Evolutionary conservation across 2,888 invertebrate species (phyloP).

Genomic region (Rotaria socialis): DNA sequence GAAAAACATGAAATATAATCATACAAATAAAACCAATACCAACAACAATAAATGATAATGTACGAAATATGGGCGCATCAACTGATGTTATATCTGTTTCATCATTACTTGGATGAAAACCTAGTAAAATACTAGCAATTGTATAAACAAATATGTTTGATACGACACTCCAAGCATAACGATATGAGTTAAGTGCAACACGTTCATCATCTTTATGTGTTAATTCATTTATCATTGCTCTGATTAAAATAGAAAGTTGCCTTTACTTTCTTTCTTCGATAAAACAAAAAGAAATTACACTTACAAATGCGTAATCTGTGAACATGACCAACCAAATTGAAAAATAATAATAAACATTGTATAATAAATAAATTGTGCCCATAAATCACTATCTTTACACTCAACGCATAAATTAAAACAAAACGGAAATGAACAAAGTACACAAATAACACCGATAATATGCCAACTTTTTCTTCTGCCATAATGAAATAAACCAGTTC

Average conservation of each 20-base stretch:
- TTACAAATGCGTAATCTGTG: constrained; percentile 78
- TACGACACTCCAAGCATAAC: constrained; percentile 81
- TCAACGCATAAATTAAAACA: constrained; percentile 45
- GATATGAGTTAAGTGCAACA: constrained; percentile 62
- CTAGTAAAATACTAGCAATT: constrained; percentile 70
- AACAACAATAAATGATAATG: constrained; percentile 64
- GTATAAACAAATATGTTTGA: constrained; percentile 79
- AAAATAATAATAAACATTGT: constrained; percentile 66
- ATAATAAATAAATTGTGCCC: constrained; percentile 63
- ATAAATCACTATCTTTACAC: constrained; percentile 64
- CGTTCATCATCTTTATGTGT: constrained; percentile 57
- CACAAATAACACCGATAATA: constrained; percentile 58
- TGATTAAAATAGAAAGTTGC: not conserved
- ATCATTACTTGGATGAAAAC: not conserved
- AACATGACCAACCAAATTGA: constrained; percentile 87
- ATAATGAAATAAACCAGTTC: constrained; percentile 55
- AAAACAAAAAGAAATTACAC: not conserved
- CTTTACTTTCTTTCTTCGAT: no score
- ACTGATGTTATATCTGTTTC: not conserved
- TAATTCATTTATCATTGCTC: constrained; percentile 70
- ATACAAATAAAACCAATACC: constrained; percentile 71
- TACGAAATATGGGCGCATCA: constrained; percentile 17
- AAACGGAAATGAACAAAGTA: constrained; percentile 45
- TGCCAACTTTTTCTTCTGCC: constrained; percentile 84
- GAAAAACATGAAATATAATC: constrained; percentile 68